Conservation (phyloP, 2,113 vertebrate genomes). For the Thermophis baileyi region DNA sequence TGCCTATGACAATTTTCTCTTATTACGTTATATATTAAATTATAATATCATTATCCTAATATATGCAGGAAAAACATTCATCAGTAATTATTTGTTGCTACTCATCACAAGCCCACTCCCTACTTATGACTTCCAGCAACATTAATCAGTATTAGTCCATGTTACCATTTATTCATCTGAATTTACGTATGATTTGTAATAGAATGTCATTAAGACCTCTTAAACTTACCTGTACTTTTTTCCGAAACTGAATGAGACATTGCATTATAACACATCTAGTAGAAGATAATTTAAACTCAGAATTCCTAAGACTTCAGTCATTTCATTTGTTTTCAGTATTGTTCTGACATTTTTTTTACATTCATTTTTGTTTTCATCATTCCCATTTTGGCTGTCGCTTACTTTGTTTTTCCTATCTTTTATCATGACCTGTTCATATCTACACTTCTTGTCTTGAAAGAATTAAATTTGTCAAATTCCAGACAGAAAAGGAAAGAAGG, state of each 20-base stretch:
- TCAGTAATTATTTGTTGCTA: background rate
- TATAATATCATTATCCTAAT: background rate
- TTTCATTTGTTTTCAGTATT: background rate
- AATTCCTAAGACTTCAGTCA: background rate
- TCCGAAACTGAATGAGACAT: background rate
- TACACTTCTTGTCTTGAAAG: background rate
- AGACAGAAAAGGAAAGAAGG: background rate
- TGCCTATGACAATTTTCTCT: background rate
- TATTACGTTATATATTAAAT: background rate
- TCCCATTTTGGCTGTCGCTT: background rate
- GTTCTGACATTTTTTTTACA: background rate
- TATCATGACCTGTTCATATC: background rate
- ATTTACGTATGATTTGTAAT: background rate
- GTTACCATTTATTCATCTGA: constrained; percentile 4
- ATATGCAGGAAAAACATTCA: background rate
- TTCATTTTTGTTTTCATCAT: background rate
- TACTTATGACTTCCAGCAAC: background rate
- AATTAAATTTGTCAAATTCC: background rate
- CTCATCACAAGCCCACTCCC: background rate
- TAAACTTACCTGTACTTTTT: background rate
- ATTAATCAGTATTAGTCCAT: background rate
- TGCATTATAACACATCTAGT: background rate
- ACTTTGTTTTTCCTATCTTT: background rate
- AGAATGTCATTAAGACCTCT: background rate
- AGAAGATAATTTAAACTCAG: background rate